phyloP scores from a whole-genome alignment of 2,797 vertebrate genomes.

The Neomorphus geoffroyi region DNA sequence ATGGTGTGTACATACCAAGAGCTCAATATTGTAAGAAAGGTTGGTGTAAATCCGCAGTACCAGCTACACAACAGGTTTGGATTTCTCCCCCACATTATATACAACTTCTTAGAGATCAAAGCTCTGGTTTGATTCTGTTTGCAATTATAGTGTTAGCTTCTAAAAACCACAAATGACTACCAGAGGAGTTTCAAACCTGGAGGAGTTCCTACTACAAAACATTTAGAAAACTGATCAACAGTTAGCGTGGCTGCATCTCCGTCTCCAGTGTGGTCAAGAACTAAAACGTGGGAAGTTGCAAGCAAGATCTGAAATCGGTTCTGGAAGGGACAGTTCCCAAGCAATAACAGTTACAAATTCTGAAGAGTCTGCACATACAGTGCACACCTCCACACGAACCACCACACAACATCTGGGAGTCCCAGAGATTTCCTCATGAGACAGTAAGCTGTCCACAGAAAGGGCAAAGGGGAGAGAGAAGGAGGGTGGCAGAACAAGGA shows the following conservation, averaged over 20 bases:
- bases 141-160: not conserved
- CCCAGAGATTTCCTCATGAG: not conserved
- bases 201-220: not conserved
- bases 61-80: not conserved
- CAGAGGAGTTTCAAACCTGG: too few species aligned
- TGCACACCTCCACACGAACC: not conserved
- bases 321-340: not conserved
- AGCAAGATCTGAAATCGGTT: not conserved
- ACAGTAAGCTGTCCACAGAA: not conserved
- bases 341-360: slow-evolving; percentile 24
- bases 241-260: not conserved
- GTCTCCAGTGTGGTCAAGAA: not conserved
- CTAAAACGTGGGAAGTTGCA: not conserved
- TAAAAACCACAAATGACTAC: not conserved
- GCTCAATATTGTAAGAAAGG: not conserved
- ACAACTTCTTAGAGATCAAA: not conserved
- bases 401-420: not conserved
- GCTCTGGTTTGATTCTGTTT: not conserved
- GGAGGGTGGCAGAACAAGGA: not conserved
- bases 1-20: not conserved
- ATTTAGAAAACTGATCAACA: not conserved
- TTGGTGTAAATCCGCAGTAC: not conserved
- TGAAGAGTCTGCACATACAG: slow-evolving; percentile 13
- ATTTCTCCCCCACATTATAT: not conserved
- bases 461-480: not conserved